Percentiles rank a stretch among this genome's conserved stretches.
phyloP scores from a whole-genome alignment of 2,797 vertebrate genomes.

The Sebastes vulpes region DNA sequence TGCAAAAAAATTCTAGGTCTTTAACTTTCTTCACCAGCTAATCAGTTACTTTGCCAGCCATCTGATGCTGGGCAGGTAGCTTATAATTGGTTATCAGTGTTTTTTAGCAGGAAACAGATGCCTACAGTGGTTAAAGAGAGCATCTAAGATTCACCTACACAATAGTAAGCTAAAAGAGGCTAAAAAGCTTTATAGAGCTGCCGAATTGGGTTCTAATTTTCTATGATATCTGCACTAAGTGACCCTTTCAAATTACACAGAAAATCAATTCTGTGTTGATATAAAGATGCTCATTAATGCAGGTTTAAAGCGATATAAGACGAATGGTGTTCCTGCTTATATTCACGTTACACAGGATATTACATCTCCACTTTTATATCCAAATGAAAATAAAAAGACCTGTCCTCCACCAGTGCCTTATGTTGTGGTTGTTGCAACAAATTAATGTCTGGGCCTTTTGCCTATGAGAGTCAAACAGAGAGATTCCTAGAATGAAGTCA shows the following conservation, averaged over 20 bases:
- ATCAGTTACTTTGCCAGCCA: background rate
- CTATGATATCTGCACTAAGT: background rate
- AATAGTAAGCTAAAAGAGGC: background rate
- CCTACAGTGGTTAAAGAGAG: background rate
- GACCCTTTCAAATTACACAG: background rate
- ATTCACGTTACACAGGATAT: background rate
- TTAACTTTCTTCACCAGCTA: background rate
- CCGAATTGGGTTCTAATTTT: background rate
- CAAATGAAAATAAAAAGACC: constrained; percentile 23
- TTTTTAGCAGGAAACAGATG: background rate
- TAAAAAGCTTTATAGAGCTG: background rate
- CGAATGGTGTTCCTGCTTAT: background rate
- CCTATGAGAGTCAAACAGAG: constrained; percentile 19
- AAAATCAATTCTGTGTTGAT: background rate
- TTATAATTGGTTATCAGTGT: background rate
- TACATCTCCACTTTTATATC: background rate
- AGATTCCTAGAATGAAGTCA: constrained; percentile 62
- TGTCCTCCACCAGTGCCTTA: background rate
- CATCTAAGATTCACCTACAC: background rate
- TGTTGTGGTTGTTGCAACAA: constrained; percentile 32
- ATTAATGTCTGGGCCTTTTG: constrained; percentile 21
- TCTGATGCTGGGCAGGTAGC: background rate
- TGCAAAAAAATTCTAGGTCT: background rate
- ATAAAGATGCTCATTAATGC: background rate
- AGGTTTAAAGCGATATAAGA: background rate